These are phyloP conservation scores for Acanthiza pusilla DNA, from an alignment of 2,797 vertebrate species.

Conservation along the genomic window DNA sequence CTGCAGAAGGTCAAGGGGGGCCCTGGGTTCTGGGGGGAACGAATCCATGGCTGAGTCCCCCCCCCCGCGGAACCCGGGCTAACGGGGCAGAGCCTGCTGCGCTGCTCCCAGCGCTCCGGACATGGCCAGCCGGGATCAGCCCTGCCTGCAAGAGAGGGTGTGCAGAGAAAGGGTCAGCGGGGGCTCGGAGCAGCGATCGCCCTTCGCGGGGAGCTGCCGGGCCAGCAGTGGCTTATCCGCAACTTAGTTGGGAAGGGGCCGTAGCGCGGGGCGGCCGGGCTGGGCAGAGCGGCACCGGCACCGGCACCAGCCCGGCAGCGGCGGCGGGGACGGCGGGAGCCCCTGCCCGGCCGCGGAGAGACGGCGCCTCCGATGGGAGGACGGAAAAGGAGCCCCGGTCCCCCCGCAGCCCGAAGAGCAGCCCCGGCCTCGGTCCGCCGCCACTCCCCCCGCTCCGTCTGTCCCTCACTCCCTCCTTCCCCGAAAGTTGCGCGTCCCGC, in stretches of 20 bases:
- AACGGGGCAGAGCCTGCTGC: neutral
- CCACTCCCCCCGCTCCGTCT: neutral
- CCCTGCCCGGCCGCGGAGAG: neutral
- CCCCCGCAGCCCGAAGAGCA: too few species aligned
- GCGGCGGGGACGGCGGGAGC: neutral
- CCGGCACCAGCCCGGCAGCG: neutral
- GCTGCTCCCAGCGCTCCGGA: neutral
- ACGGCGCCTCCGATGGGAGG: neutral
- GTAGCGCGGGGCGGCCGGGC: neutral
- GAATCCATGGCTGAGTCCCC: constrained; percentile 68
- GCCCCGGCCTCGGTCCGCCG: neutral
- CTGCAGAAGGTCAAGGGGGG: neutral
- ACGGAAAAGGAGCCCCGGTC: neutral
- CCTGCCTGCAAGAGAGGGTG: neutral
- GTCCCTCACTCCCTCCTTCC: neutral
- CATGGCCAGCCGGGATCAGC: neutral
- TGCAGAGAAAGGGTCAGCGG: neutral
- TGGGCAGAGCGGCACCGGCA: neutral
- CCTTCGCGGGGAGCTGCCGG: neutral
- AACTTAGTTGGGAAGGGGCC: constrained; percentile 14
- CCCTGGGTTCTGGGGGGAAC: neutral
- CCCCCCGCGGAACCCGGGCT: neutral
- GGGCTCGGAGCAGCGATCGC: neutral
- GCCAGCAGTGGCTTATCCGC: neutral
- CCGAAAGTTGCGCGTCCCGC: neutral